Percentiles rank a stretch among this genome's conserved stretches.
Conservation (phyloP, 2,797 vertebrate genomes). For the Ctenopoma multispine region DNA sequence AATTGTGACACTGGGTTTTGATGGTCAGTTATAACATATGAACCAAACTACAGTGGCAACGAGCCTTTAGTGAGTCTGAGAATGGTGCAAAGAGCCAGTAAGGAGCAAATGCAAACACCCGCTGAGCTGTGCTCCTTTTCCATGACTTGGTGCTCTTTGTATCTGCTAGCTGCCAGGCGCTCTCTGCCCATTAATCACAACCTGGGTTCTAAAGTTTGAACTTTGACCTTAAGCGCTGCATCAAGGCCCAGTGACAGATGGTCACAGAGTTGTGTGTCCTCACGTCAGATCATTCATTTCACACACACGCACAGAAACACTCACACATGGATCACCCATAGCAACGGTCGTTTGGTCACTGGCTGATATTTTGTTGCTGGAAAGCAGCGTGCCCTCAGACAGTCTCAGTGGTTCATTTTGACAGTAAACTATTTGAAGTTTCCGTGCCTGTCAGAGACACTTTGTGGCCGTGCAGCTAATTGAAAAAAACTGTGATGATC, state of each 20-base stretch:
- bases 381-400: slow-evolving; percentile 33
- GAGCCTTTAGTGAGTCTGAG: slow-evolving; percentile 19
- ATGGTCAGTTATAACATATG: neutral
- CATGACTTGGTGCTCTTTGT: slow-evolving; percentile 18
- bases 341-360: slow-evolving; percentile 60
- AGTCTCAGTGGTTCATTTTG: slow-evolving; percentile 40
- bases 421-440: slow-evolving; percentile 52
- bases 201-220: slow-evolving; percentile 71
- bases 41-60: neutral
- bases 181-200: slow-evolving; percentile 76
- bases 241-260: slow-evolving; percentile 78
- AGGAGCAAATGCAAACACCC: slow-evolving; percentile 39
- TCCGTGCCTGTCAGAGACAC: slow-evolving; percentile 48
- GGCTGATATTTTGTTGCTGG: slow-evolving; percentile 56
- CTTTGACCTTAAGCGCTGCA: slow-evolving; percentile 72
- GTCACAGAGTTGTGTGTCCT: slow-evolving; percentile 69
- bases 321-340: slow-evolving; percentile 48
- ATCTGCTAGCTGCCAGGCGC: slow-evolving; percentile 64
- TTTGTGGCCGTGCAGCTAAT: slow-evolving; percentile 54
- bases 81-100: slow-evolving; percentile 25
- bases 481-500: slow-evolving; percentile 63
- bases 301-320: slow-evolving; percentile 23
- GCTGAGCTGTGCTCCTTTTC: slow-evolving; percentile 36
- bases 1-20: neutral
- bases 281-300: slow-evolving; percentile 69